Conservation (phyloP, 1,140 invertebrate species). For the Ceratoteleas bidentatus region DNA sequence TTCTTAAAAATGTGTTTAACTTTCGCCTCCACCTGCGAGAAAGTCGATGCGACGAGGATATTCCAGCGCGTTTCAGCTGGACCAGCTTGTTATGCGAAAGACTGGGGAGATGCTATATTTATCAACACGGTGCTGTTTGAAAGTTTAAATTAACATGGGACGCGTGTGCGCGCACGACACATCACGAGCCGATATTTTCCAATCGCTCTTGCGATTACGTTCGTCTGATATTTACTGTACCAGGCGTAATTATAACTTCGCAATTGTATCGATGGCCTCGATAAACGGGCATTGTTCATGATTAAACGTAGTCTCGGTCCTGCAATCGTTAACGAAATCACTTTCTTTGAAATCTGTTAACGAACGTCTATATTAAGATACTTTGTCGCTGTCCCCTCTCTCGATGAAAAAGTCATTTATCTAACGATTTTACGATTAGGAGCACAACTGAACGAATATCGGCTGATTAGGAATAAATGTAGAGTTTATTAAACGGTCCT, state of each 20-base stretch:
- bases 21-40: too few species aligned
- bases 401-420: too few species aligned
- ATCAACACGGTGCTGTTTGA: slow-evolving; percentile 39
- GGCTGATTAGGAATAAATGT: too few species aligned
- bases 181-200: slow-evolving; percentile 46
- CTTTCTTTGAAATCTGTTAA: slow-evolving; percentile 17
- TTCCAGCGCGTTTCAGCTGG: too few species aligned
- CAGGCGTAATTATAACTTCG: slow-evolving; percentile 49
- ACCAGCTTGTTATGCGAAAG: slow-evolving; percentile 12
- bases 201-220: slow-evolving; percentile 39
- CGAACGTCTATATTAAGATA: slow-evolving; percentile 9
- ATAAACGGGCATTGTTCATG: slow-evolving; percentile 49
- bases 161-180: too few species aligned
- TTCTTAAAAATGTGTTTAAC: too few species aligned
- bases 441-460: too few species aligned
- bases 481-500: too few species aligned
- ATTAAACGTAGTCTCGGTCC: slow-evolving; percentile 27
- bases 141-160: slow-evolving; percentile 61
- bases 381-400: too few species aligned
- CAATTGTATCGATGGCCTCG: slow-evolving; percentile 52
- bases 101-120: slow-evolving; percentile 46
- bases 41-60: too few species aligned
- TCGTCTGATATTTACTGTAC: slow-evolving; percentile 40
- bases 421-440: too few species aligned
- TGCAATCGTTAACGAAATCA: slow-evolving; percentile 25